Base-by-base conservation (phyloP, 2,888 invertebrate species). In the Drosophila histrio region DNA sequence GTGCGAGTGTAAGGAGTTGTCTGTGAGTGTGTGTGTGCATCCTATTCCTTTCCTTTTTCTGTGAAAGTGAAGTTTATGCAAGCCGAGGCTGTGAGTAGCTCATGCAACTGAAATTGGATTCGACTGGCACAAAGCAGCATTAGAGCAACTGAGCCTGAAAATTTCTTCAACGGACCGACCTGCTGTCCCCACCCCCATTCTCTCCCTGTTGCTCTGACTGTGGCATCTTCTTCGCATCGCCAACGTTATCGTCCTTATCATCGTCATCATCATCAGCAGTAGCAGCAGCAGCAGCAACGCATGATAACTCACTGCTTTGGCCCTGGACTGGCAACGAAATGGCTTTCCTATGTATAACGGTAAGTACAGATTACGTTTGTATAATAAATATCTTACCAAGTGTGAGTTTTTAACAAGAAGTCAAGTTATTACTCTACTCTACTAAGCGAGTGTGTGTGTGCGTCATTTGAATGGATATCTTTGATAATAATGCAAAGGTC, bases 241-340 rank as follows among this genome's bases (percentile, higher is more conserved):
- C 32, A 24, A 28, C 61, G 30, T 32, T 54, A 38, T 47, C 58
- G 46, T 36, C 58, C 41, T 26, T 72, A 53, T 22, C 47, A 54
- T 36, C 60, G 22, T 7, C 49, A 30, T 1, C 58, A 53, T 5
- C 59, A 50, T 11, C 32, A 50, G 2, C 54, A 53, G 3, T 24
- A 46, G 24, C 56, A 62, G 32, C 58, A 60, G 19, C 50, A 46
- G 54, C 46, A 41, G 66, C 32, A 64, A 53, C 77, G 80, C 61
- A 74, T 73, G 86, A 86, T 82, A 84, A 79, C 78, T 78, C 58
- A 70, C 83, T 70, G 50, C 67, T 72, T 50, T 69, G 76, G 61
- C 68, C 70, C 87, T 66, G 63, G 79, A 71, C 88, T 83, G 77
- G 87, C 85, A 84, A 80, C 89, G 89, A 89, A 89, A 84, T 84